Evolutionary conservation across 2,888 invertebrate genomes (phyloP), one percentile per base, ranked within the genome.

Genomic region (Pristionchus entomophagus): DNA sequence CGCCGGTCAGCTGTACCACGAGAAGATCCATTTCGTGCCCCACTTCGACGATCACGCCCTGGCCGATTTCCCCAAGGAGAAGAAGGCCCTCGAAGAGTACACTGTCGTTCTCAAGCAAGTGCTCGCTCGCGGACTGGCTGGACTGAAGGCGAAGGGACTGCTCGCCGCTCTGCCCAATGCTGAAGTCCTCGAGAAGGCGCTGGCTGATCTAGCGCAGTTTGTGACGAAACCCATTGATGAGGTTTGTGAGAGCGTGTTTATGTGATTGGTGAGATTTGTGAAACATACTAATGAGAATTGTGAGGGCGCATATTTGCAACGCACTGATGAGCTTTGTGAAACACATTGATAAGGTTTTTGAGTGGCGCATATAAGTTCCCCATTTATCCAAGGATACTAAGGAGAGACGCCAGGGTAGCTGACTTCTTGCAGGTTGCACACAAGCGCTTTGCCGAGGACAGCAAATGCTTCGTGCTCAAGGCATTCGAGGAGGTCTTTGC

Each of bases 21-120:
- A 93, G 89, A 92, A 92, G 88, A 89, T 93, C 86, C 89, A 88
- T 88, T 93, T 93, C 87, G 91, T 93, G 73, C 91, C 91, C 73
- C 93, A 93, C 88, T 90, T 91, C 87, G 93, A 93, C 86, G 84
- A 88, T 45, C 86, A 91, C 32, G 88, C 91, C 29, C 87, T 93
- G 38, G 81, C 86, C n/a, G 91, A 91, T 26, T 92, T 91, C 86
- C 88, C 88, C 59, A 87, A 88, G 59, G 89, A 90, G 14, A 59
- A 87, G 8, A 56, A 88, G 53, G 86, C n/a, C 41, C 89, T 93
- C 65, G 78, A 38, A 29, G 88, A 88, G 53, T 93, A 93, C 89
- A 88, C 89, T 19, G 69, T 86, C 19, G 88, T 88, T 56, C 87
- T 93, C 82, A 88, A 89, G 62, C 73, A 65, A 19, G 87, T 89